Conservation (phyloP, 2,888 invertebrate species). For the Eucera pruinosa region DNA sequence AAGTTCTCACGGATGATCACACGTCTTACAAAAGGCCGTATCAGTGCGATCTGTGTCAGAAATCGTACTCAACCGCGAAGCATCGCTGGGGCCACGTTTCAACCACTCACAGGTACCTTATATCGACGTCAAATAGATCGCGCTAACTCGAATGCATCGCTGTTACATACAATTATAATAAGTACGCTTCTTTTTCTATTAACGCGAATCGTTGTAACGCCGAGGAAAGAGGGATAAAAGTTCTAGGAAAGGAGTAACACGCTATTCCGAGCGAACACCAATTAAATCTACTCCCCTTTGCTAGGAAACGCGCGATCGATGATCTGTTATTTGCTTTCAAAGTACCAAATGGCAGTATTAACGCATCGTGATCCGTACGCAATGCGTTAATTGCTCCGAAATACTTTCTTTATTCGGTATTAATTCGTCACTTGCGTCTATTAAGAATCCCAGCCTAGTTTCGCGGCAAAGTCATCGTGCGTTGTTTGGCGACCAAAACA, state of each 20-base stretch:
- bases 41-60: slow-evolving; percentile 84
- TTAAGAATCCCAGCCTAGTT: too few relatives aligned
- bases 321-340: too few relatives aligned
- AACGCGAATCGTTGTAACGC: background rate
- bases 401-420: too few relatives aligned
- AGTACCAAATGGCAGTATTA: too few relatives aligned
- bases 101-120: slow-evolving; percentile 81
- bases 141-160: too few relatives aligned
- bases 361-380: too few relatives aligned
- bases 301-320: too few relatives aligned
- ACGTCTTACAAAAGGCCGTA: slow-evolving; percentile 84
- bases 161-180: background rate
- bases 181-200: background rate
- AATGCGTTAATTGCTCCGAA: too few relatives aligned
- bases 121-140: background rate
- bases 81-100: slow-evolving; percentile 85
- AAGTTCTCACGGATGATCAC: slow-evolving; percentile 83
- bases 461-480: too few relatives aligned
- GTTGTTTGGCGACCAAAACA: too few relatives aligned
- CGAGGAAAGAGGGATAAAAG: slow-evolving; percentile 7
- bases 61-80: slow-evolving; percentile 84
- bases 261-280: background rate
- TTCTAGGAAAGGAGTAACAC: background rate
- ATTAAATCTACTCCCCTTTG: too few relatives aligned
- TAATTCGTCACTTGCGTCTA: too few relatives aligned